Evolutionary conservation across 1,140 invertebrate species (phyloP), one percentile per base, ranked within the genome.

Genomic region (Asbolus verrucosus): DNA sequence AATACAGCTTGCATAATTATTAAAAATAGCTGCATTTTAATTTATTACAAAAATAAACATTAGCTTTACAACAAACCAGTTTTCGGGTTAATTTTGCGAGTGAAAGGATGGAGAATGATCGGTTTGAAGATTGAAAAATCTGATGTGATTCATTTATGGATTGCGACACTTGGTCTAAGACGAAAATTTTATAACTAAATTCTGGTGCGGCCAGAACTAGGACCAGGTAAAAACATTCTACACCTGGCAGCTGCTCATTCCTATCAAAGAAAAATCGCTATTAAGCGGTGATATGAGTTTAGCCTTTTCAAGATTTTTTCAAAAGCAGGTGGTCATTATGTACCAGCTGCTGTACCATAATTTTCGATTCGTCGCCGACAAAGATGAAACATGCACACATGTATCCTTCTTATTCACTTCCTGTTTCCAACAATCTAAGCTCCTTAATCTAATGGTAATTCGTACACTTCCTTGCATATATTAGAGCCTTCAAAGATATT

Each of bases 321-420:
- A 66, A 46, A 65, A 66, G 63, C 63, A 66, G 63, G 63, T 66
- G 63, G 63, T 66, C 63, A 66, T 50, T n/a, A 24, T 11, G 3
- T 21, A 46, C 38, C 67, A 69, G 67, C 67, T 69, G 67, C 67
- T 69, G 67, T 62, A 69, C 67, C 67, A 62, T 11, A n/a, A 59
- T 6, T 31, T 67, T 67, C 60, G 46, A 67, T 67, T 67, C 66
- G 66, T 59, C 30, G 16, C 21, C 13, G 46, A 67, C 50, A 67
- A 59, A 38, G 66, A 67, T 43, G 39, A 36, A 11, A 63, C 14
- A 27, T 27, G 21, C 46, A 54, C 46, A 24, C 46, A 54, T 54
- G 41, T 46, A 54, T 54, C 46, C 46, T 54, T 21, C 21, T 54
- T 54, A 27, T 46, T 54, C 46, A 14, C 46, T 54, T 54, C 46